Base-by-base conservation (phyloP, 2,797 vertebrate species). In the Lindbergichthys nudifrons region DNA sequence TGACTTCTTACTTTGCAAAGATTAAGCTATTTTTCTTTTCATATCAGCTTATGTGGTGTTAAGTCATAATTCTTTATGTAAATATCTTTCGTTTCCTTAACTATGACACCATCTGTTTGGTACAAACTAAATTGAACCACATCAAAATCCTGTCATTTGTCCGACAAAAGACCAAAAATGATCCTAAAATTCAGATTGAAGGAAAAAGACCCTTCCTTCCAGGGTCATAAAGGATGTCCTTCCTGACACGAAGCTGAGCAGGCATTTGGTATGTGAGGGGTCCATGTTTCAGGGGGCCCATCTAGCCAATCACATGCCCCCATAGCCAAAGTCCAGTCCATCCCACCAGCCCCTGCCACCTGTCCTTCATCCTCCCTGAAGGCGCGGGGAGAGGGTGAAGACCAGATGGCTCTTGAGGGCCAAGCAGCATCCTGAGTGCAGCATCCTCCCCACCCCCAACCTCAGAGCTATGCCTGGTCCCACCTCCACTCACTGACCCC, bases 401-500 rank as follows among this genome's bases (percentile, higher is more conserved):
- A 86, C 93, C 94, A 95, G 94, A 95, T 95, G 94, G 94, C 87
- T 88, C 85, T 84, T 72, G 82, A 87, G 86, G 88, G 57, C 88
- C 92, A 72, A 80, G 67, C 89, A 83, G 88, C 80, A 88, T 88
- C 88, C 89, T 69, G 72, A 77, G 65, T 60, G 75, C 65, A 85
- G 75, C 84, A 82, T 87, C 86, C 77, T 79, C 85, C 89, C 90
- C 57, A 81, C 88, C 92, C 91, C 88, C 88, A 89, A 46, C 83
- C 70, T 80, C 72, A 65, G 65, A 84, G 81, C 80, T 80, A 71
- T 56, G 76, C 79, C 80, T 73, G 82, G 70, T 76, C 84, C 89
- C 82, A 88, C 84, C 85, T 90, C 85, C 90, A 86, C 69, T 73
- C 83, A 81, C 84, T 81, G 80, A 89, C 77, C 79, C 80, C 65